A percentile compares a stretch with the other conserved stretches of the same genome.
These are phyloP conservation scores for Hirudinaria manillensis DNA, from an alignment of 2,888 invertebrate genomes.

Conservation along the genomic window DNA sequence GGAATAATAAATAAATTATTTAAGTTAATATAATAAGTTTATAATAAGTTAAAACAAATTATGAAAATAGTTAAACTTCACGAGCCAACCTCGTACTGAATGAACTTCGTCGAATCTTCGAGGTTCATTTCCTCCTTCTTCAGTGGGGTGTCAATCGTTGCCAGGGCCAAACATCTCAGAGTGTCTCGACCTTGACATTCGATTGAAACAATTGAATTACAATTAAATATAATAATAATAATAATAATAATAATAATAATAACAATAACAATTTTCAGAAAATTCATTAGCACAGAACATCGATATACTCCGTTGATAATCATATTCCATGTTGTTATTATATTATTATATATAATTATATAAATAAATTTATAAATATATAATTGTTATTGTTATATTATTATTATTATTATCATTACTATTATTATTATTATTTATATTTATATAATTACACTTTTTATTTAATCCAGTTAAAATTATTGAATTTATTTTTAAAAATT, in stretches of 20 bases:
- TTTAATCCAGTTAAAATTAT: background rate
- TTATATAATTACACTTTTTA: background rate
- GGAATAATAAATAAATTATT: too few species aligned
- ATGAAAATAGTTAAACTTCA: background rate
- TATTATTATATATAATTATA: background rate
- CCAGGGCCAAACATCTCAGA: constrained; percentile 77
- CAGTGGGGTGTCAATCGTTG: constrained; percentile 85
- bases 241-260: background rate
- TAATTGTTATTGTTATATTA: too few species aligned
- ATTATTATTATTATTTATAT: constrained; percentile 1
- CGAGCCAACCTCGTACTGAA: constrained; percentile 78
- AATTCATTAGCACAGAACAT: background rate
- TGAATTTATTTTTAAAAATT: background rate
- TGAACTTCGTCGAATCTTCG: constrained; percentile 89
- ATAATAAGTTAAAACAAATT: background rate
- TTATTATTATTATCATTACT: background rate
- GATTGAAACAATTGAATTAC: background rate
- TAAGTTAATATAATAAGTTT: background rate
- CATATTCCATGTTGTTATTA: background rate
- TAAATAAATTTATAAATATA: background rate
- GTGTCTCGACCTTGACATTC: constrained; percentile 51
- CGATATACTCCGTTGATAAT: background rate
- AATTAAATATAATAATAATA: background rate
- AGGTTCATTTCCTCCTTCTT: constrained; percentile 95
- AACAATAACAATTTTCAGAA: background rate